These are phyloP conservation scores for Triplophysa dalaica DNA, from an alignment of 2,113 vertebrate species.

Conservation along the genomic window DNA sequence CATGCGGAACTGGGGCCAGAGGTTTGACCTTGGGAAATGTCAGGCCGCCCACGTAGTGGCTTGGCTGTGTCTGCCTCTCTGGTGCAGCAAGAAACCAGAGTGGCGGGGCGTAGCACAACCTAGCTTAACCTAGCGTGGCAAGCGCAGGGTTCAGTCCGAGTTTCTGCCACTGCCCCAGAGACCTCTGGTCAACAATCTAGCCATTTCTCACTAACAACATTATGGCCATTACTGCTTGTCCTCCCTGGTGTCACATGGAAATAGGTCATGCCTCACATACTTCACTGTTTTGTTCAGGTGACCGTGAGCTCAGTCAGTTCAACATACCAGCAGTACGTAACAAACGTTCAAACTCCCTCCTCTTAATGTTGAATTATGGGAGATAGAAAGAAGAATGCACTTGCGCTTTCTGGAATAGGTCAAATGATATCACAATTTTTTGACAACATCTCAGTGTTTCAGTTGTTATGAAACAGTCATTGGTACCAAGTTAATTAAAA, in stretches of 20 bases:
- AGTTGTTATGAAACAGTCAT: too few species aligned
- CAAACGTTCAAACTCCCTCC: background rate
- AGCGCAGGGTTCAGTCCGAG: slow-evolving; percentile 33
- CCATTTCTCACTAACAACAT: slow-evolving; percentile 74
- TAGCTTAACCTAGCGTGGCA: slow-evolving; percentile 39
- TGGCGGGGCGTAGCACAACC: slow-evolving; percentile 33
- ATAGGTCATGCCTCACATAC: slow-evolving; percentile 67
- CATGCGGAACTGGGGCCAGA: slow-evolving; percentile 57
- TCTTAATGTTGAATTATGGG: background rate
- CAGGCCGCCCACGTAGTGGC: slow-evolving; percentile 60
- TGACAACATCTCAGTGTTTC: too few species aligned
- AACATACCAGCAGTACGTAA: background rate
- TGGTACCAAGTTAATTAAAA: too few species aligned
- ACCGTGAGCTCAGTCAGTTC: slow-evolving; percentile 52
- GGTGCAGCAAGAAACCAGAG: slow-evolving; percentile 25
- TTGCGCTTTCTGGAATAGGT: background rate
- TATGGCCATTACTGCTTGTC: slow-evolving; percentile 73
- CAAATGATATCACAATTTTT: too few species aligned
- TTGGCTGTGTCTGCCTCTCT: slow-evolving; percentile 58
- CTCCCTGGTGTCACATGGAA: slow-evolving; percentile 73
- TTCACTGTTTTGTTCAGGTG: slow-evolving; percentile 63
- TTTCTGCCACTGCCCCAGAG: slow-evolving; percentile 50
- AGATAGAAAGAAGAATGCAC: background rate
- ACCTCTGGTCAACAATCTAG: slow-evolving; percentile 74
- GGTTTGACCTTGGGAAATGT: slow-evolving; percentile 75